Evolutionary conservation across 2,113 vertebrate species (phyloP).

Genomic region (Microcebus lehilahytsara): DNA sequence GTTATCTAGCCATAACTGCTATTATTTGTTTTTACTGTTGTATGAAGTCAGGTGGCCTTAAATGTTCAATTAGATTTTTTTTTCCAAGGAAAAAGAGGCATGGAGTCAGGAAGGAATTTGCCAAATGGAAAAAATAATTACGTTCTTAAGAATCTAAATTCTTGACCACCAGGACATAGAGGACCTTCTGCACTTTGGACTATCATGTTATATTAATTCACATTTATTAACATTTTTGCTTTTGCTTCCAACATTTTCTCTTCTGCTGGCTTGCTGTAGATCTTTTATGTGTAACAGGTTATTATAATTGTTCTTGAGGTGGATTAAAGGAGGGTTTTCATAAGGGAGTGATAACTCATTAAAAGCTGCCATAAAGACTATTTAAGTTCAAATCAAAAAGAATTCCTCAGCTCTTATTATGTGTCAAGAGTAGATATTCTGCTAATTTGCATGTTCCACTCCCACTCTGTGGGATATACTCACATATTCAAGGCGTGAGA

Average conservation of each 20-base stretch:
- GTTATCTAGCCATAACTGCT: not conserved
- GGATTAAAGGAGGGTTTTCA: not conserved
- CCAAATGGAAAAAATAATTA: not conserved
- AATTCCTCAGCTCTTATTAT: not conserved
- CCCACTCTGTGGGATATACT: conserved; percentile 29
- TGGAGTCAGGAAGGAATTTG: not conserved
- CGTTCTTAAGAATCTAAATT: not conserved
- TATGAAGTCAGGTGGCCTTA: not conserved
- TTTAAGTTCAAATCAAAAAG: not conserved
- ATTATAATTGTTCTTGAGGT: not conserved
- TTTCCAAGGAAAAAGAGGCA: not conserved
- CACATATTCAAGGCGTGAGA: conserved; percentile 51
- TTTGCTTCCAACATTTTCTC: not conserved
- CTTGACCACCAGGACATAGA: too few species aligned
- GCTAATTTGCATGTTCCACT: not conserved
- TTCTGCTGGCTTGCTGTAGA: not conserved
- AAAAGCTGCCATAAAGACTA: conserved; percentile 4
- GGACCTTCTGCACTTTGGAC: not conserved
- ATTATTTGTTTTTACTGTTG: not conserved
- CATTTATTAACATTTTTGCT: not conserved
- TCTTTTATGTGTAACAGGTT: not conserved
- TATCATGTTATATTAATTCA: not conserved
- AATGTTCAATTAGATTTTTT: not conserved
- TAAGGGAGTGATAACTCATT: not conserved
- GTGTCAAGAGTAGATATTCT: not conserved